Evolutionary conservation across 1,140 invertebrate genomes (phyloP).

Genomic region (Ditylenchus dipsaci): DNA sequence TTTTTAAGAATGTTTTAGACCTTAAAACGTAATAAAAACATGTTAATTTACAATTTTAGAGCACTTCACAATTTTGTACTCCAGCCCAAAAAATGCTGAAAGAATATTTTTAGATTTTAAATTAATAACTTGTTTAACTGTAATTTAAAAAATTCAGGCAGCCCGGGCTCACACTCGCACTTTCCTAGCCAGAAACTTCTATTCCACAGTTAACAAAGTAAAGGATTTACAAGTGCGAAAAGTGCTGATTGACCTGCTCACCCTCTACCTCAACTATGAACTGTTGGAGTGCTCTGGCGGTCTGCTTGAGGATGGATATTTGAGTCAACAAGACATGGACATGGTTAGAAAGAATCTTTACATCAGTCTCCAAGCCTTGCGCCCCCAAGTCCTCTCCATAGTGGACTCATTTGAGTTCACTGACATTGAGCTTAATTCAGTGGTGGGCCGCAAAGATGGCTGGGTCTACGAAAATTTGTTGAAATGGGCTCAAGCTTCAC

Average conservation of each 20-base stretch:
- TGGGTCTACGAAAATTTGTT: slow-evolving; percentile 82
- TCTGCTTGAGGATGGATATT: slow-evolving; percentile 37
- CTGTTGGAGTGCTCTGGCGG: slow-evolving; percentile 32
- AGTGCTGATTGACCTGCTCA: slow-evolving; percentile 35
- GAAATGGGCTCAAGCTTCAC: slow-evolving; percentile 77
- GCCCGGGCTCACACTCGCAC: slow-evolving; percentile 44
- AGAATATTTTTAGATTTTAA: too few species aligned
- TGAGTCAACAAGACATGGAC: slow-evolving; percentile 28
- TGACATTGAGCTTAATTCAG: slow-evolving; percentile 75
- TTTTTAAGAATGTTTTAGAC: too few species aligned
- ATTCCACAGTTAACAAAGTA: slow-evolving; percentile 26
- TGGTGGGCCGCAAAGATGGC: slow-evolving; percentile 81
- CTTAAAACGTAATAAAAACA: too few species aligned
- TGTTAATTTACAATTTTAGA: too few species aligned
- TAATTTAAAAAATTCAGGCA: slow-evolving; percentile 23
- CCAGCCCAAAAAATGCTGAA: too few species aligned
- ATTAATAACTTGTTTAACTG: too few species aligned
- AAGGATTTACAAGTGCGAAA: slow-evolving; percentile 21
- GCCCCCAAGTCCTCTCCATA: slow-evolving; percentile 79
- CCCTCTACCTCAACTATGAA: slow-evolving; percentile 43
- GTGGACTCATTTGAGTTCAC: slow-evolving; percentile 85
- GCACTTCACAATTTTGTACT: too few species aligned
- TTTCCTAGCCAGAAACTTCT: slow-evolving; percentile 44
- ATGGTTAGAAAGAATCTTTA: slow-evolving; percentile 63
- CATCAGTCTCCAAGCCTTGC: slow-evolving; percentile 67